Base-by-base conservation (phyloP, 1,140 invertebrate genomes). In the Cherax quadricarinatus region DNA sequence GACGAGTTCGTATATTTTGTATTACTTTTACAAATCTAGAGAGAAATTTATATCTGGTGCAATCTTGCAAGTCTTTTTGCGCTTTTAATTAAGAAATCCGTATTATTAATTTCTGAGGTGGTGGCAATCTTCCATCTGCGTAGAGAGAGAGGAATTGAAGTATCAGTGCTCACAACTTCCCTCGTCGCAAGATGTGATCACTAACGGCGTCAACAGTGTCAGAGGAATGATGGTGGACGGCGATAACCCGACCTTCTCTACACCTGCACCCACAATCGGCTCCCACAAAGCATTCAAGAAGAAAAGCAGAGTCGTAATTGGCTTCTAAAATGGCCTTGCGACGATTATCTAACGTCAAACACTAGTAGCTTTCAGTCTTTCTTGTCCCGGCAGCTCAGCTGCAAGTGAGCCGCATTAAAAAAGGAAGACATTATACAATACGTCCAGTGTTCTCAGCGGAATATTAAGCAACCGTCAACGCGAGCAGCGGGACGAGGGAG, bases 351-450 rank as follows among this genome's bases (percentile, higher is more conserved):
- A 66, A 66, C 0, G 12, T 57, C 12, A 66, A 18, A 66, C 18
- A 66, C 14, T 66, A 5, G 4, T 16, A 66, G 62, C 62, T 14
- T 66, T 66, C 18, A 5, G 14, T 66, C 10, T 21, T 18, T 66
- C 12, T 16, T 18, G 12, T 21, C 62, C 62, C 0, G 62, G 16
- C 7, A 66, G 18, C 53, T 57, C 53, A 21, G 10, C 62, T 18
- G 62, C 62, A 66, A 9, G 62, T 5, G 62, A 66, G 30, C 70
- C n/a, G 30, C 83, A 70, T 48, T 53, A 30, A 70, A 41, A 62
- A 85, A 85, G 83, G 60, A 85, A 62, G 83, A 48, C 48, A 85
- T 48, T 62, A 62, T 85, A 85, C 60, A 70, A 48, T 85, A 70
- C 62, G 16, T n/a, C 48, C 60, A 70, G 62, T 85, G 83, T 85